Evolutionary conservation across 1,140 invertebrate genomes (phyloP).

Genomic region (Drosophila guanche): DNA sequence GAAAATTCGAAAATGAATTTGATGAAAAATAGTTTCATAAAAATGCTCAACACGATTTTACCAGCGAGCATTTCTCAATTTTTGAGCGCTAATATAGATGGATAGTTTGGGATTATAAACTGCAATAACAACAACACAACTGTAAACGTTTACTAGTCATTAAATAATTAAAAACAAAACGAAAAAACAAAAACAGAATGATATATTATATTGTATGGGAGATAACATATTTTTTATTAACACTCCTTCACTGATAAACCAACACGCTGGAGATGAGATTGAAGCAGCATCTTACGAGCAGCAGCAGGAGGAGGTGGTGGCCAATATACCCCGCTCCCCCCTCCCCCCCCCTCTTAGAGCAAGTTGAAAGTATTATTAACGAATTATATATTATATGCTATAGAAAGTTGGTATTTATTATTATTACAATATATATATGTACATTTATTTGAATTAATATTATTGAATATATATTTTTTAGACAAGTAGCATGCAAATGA

Average conservation of each 20-base stretch:
- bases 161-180: slow-evolving; percentile 46
- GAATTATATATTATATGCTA: slow-evolving; percentile 73
- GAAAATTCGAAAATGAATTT: slow-evolving; percentile 9
- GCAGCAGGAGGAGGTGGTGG: slow-evolving; percentile 10
- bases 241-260: slow-evolving; percentile 51
- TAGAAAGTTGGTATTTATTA: slow-evolving; percentile 81
- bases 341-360: slow-evolving; percentile 16
- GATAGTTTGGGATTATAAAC: slow-evolving; percentile 19
- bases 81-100: slow-evolving; percentile 28
- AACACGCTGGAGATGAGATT: slow-evolving; percentile 22
- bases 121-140: slow-evolving; percentile 46
- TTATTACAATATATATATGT: slow-evolving; percentile 65
- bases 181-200: slow-evolving; percentile 19
- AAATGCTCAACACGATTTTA: slow-evolving; percentile 57
- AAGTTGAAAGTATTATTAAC: slow-evolving; percentile 79
- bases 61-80: slow-evolving; percentile 56
- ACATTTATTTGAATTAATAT: slow-evolving; percentile 77
- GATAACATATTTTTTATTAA: slow-evolving; percentile 76
- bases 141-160: slow-evolving; percentile 79
- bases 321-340: too few relatives aligned
- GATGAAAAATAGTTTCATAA: slow-evolving; percentile 1
- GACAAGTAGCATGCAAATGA: slow-evolving; percentile 71
- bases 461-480: slow-evolving; percentile 82
- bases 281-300: slow-evolving; percentile 54
- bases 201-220: slow-evolving; percentile 40